Base-by-base conservation (phyloP, 2,113 vertebrate species). In the Tor tambroides region DNA sequence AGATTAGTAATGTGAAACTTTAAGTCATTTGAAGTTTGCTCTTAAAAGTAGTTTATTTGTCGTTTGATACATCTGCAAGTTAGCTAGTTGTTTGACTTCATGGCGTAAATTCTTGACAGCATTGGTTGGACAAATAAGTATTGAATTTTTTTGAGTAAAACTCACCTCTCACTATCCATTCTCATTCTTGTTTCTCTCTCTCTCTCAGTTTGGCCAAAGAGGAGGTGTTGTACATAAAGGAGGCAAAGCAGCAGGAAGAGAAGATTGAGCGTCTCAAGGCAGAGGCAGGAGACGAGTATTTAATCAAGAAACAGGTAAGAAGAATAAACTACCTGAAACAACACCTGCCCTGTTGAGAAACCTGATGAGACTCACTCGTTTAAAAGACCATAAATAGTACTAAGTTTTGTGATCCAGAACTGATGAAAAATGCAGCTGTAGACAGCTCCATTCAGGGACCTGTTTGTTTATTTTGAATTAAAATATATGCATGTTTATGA, bases 181-280 rank as follows among this genome's bases (percentile, higher is more conserved):
- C 43, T 69, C 12, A 9, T 85, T 76, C 46, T 49, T 56, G 51
- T 26, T 61, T 49, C 65, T 69, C 69, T 19, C 61, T 35, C 35
- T 8, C 82, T 92, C 92, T 91, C 93, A 99, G 98, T 85, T 93
- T 99, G 92, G 96, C 95, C 19, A 99, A 98, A 93, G 98, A 99
- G 92, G 95, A 97, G 93, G 65, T 95, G 41, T 92, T 96, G 88
- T 99, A 99, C 93, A 96, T 96, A 93, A 96, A 94, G 38, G 98
- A 99, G 94, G 95, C 96, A 74, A 97, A 96, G 92, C 95, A 97
- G 85, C 97, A 98, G 92, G 97, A 99, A 95, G 96, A 97, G 94
- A 98, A 96, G 93, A 92, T 99, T 71, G 96, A 98, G 90, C 96
- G 94, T 76, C 93, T 99, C 95, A 98, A 97, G 93, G 95, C 95